Conservation (phyloP, 2,797 vertebrate genomes). For the Lagodon rhomboides region DNA sequence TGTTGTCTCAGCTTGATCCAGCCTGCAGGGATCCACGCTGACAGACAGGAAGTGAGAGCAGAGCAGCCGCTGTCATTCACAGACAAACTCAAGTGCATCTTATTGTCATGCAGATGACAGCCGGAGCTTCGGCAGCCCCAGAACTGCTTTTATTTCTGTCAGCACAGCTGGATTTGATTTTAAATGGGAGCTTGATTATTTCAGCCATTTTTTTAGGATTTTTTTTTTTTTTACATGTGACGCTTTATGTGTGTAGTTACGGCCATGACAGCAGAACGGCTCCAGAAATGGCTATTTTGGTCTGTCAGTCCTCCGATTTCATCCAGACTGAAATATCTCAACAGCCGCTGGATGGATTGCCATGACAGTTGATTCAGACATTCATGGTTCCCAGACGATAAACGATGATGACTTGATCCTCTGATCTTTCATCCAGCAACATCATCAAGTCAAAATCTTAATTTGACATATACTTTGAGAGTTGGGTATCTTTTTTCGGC, state of each 20-base stretch:
- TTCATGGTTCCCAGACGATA: not conserved
- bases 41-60: conserved; percentile 49
- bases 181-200: not conserved
- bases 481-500: no score
- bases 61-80: conserved; percentile 59
- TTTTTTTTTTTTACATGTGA: not conserved
- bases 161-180: not conserved
- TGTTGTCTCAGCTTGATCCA: conserved; percentile 22
- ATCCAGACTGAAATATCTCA: not conserved
- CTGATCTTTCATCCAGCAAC: not conserved
- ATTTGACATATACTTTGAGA: no score
- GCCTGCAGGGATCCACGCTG: conserved; percentile 51
- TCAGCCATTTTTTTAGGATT: not conserved
- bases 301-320: not conserved
- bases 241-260: not conserved
- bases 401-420: not conserved
- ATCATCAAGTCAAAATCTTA: not conserved
- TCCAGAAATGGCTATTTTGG: not conserved
- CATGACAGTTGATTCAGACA: not conserved
- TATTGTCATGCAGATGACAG: conserved; percentile 64
- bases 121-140: conserved; percentile 43
- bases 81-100: conserved; percentile 47
- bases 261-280: not conserved
- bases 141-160: conserved; percentile 31
- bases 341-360: not conserved